phyloP scores from a whole-genome alignment of 2,113 vertebrate species.

The Pontoporia blainvillei region DNA sequence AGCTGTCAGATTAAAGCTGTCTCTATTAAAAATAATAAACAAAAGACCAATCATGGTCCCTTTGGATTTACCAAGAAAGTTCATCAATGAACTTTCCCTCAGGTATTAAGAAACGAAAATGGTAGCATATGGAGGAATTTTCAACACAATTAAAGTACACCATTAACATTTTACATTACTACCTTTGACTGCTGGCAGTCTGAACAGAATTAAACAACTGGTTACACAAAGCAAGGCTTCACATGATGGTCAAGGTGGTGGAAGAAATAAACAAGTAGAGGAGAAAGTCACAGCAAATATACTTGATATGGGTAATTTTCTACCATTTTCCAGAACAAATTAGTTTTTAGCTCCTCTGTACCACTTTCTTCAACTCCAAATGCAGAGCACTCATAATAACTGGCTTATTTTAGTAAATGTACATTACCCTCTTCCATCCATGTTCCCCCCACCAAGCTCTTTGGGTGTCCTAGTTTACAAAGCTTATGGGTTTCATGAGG shows the following conservation, averaged over 20 bases:
- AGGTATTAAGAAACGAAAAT: constrained; percentile 51
- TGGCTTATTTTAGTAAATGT: not conserved
- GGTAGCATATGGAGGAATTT: constrained; percentile 32
- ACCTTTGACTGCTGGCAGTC: not conserved
- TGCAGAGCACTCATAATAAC: not conserved
- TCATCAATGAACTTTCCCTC: constrained; percentile 52
- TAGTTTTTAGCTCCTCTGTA: not conserved
- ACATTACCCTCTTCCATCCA: not conserved
- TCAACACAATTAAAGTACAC: not conserved
- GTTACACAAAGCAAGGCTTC: not conserved
- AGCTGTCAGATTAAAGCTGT: constrained; percentile 26
- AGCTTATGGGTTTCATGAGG: not conserved
- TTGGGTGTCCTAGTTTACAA: not conserved
- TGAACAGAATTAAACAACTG: not conserved
- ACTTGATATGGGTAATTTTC: not conserved
- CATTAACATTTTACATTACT: not conserved
- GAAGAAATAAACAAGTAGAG: not conserved
- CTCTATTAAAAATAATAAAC: constrained; percentile 71
- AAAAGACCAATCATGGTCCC: constrained; percentile 44
- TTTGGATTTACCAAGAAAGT: constrained; percentile 57
- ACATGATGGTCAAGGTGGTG: not conserved
- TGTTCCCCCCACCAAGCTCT: not conserved
- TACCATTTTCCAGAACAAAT: not conserved
- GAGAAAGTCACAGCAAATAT: not conserved
- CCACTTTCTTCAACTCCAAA: not conserved